Evolutionary conservation across 2,113 vertebrate genomes (phyloP).

Genomic region (Axis porcinus): DNA sequence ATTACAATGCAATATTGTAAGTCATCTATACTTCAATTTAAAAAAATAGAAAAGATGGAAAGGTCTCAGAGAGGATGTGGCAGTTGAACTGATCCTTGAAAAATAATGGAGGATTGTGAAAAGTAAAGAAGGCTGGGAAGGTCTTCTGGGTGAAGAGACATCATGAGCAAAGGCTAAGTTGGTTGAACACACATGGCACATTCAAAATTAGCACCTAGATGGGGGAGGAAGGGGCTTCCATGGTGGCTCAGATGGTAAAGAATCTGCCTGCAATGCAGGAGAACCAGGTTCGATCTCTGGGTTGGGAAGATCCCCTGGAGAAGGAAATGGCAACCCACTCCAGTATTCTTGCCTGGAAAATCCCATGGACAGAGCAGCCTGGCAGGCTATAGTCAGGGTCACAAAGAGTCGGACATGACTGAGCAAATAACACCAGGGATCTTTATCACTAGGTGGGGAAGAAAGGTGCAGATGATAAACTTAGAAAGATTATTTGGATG

Average conservation of each 20-base stretch:
- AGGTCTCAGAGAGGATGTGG: not conserved
- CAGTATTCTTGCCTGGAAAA: not conserved
- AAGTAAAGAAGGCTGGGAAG: not conserved
- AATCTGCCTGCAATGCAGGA: not conserved
- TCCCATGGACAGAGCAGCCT: not conserved
- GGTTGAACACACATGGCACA: not conserved
- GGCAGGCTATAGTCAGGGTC: not conserved
- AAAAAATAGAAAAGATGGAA: not conserved
- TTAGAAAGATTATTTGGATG: not conserved
- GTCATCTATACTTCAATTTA: not conserved
- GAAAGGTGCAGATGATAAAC: not conserved
- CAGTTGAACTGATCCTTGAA: slow-evolving; percentile 46
- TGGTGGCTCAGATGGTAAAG: not conserved
- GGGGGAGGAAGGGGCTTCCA: not conserved
- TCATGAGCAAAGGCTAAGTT: not conserved
- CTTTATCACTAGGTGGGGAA: not conserved
- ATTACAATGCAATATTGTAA: not conserved
- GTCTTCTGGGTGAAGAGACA: not conserved
- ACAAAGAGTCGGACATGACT: not conserved
- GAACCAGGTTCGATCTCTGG: not conserved
- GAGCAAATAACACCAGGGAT: not conserved
- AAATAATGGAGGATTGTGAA: not conserved
- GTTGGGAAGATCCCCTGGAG: not conserved
- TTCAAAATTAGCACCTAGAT: not conserved
- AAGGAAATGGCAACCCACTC: not conserved